Percentiles rank a stretch among this genome's conserved stretches.
Evolutionary conservation across 2,797 vertebrate species (phyloP).

Genomic region (Anas acuta): DNA sequence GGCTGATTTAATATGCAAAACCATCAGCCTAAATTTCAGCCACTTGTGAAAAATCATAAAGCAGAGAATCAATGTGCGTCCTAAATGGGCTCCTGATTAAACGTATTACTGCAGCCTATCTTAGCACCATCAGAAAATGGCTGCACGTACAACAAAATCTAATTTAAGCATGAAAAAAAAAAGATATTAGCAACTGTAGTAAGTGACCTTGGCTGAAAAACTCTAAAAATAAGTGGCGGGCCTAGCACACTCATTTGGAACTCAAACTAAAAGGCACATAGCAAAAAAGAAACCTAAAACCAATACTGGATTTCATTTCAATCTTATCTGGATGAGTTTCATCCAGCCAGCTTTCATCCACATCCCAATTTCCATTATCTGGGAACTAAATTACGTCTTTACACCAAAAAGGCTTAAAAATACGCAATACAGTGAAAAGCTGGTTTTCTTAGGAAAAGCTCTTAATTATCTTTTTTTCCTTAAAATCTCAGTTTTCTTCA

Average conservation of each 20-base stretch:
- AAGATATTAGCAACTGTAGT: not conserved
- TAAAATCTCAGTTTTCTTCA: slow-evolving; percentile 12
- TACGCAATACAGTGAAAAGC: not conserved
- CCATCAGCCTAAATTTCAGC: not conserved
- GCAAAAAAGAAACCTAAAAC: not conserved
- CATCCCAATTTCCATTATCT: not conserved
- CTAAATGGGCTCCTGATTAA: slow-evolving; percentile 1
- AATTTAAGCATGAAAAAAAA: not conserved
- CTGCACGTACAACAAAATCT: not conserved
- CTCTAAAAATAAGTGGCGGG: not conserved
- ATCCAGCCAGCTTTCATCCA: slow-evolving; percentile 7
- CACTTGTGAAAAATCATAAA: slow-evolving; percentile 17
- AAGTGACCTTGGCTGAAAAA: slow-evolving; percentile 13
- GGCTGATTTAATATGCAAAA: not conserved
- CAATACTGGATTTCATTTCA: slow-evolving; percentile 14
- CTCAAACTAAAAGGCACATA: not conserved
- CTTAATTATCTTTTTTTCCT: slow-evolving; percentile 5
- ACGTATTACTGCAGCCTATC: not conserved
- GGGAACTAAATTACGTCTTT: slow-evolving; percentile 18
- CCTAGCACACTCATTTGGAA: not conserved
- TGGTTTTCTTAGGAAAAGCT: not conserved
- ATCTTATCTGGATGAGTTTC: slow-evolving; percentile 15
- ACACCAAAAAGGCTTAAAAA: not conserved
- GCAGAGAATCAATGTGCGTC: not conserved
- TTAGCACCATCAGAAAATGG: not conserved